Base-by-base conservation (phyloP, 1,140 invertebrate species). In the Drosophila sucinea region DNA sequence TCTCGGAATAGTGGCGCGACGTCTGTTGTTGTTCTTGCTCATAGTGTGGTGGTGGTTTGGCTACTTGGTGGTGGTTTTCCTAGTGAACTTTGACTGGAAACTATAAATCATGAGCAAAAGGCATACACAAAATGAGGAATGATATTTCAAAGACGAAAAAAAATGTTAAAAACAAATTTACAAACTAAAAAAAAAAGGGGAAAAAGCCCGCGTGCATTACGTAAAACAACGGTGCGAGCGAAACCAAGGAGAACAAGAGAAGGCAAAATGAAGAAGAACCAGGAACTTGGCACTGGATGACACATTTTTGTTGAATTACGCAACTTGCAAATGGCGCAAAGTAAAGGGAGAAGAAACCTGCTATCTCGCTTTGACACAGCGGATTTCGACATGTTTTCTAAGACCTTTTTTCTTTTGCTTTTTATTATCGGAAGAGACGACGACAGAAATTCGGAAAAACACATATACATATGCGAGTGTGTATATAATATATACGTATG, bases 271-370 rank as follows among this genome's bases (percentile, higher is more conserved):
- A 63, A 23, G 35, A 47, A 73, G 70, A 79, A 86, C 58, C 83
- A 87, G 84, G 84, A 87, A 87, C 77, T 84, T 74, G 56, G 55
- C 71, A 71, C 54, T 63, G 76, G 77, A 90, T 90, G 85, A 90
- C 85, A 90, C 86, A 90, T 90, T 90, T 90, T 72, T 79, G 23
- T 80, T 68, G 51, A 89, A 87, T 87, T 87, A 87, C 83, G 83
- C 83, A 87, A 87, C 83, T 87, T 83, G 77, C 79, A 89, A 87
- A 89, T 83, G 81, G 84, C 82, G 75, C 60, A 67, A 68, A 77
- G 57, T 51, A 63, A 62, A 73, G 41, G 55, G 47, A 30, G 54
- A 65, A 54, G 51, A 41, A 64, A 56, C 35, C 4, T 40, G 55
- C 62, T 47, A 41, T 74, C 82, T 57, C 57, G 27, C 61, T 82